Conservation (phyloP, 2,113 vertebrate genomes). For the Abramis brama region DNA sequence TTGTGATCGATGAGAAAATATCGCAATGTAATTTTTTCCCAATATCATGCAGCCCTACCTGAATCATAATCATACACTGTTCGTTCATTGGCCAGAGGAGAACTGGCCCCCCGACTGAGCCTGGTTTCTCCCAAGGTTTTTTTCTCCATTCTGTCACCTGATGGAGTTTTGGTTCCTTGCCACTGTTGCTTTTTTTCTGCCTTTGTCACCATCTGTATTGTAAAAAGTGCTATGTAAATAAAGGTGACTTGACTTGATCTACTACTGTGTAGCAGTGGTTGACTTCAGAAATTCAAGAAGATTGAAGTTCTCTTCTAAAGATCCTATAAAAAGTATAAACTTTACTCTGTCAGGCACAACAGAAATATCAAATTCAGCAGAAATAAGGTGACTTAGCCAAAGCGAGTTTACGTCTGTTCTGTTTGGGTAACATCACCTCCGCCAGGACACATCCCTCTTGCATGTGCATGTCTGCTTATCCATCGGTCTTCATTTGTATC, state of each 20-base stretch:
- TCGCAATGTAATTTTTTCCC: too few relatives aligned
- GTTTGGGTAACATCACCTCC: constrained; percentile 23
- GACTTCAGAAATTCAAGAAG: background rate
- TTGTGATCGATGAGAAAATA: too few relatives aligned
- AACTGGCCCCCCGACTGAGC: too few relatives aligned
- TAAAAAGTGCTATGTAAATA: background rate
- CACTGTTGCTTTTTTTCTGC: too few relatives aligned
- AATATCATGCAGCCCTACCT: too few relatives aligned
- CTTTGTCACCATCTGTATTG: too few relatives aligned
- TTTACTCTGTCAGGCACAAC: background rate
- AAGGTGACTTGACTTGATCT: background rate
- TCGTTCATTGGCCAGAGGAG: too few relatives aligned
- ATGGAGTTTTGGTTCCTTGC: too few relatives aligned
- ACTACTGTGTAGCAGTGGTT: background rate
- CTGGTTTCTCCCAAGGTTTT: too few relatives aligned
- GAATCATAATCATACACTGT: too few relatives aligned
- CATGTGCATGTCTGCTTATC: constrained; percentile 23
- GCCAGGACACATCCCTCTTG: constrained; percentile 1
- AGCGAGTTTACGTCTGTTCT: background rate
- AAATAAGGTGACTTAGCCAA: constrained; percentile 8
- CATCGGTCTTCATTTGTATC: constrained; percentile 34
- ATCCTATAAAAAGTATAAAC: background rate
- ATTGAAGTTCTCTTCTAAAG: background rate
- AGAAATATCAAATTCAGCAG: background rate
- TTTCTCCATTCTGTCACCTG: too few relatives aligned